Base-by-base conservation (phyloP, 2,888 invertebrate genomes). In the Choristoneura rosaceana region DNA sequence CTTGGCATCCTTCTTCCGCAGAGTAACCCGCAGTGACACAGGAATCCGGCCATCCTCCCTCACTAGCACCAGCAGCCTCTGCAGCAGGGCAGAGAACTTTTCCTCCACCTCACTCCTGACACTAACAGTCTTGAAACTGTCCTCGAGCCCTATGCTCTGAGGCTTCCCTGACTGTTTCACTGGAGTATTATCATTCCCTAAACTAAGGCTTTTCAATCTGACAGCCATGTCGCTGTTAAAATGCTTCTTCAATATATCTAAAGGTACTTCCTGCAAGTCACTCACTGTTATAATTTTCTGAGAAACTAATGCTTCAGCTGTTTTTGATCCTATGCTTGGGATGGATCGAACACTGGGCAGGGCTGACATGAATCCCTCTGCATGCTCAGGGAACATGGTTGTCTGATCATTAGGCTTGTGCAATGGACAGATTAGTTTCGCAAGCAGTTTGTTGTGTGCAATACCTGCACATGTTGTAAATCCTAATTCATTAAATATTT, bases 391-490 rank as follows among this genome's bases (percentile, higher is more conserved):
- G 76, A 96, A 96, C 76, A 98, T 92, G 38, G 96, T 95, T 0
- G 98, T 97, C 88, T 98, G 98, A 82, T 97, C 96, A 87, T 98
- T 96, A 7, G 98, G 98, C 87, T 97, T 97, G 83, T 97, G 95
- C 76, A 95, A 90, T 52, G 95, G 94, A 76, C 97, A 96, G 63
- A 95, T 96, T 76, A 98, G 90, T 90, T 98, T 98, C 3, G 98
- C 96, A 82, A 98, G 87, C 74, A 98, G 88, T 90, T 98, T 98
- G 87, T 98, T 98, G 81, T 97, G 97, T 45, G 97, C 96, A 75
- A 98, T 95, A 64, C 98, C 98, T 47, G 97, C 97, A 92, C 97
- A 97, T 79, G 96, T 96, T 2, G 97, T 97, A 74, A 97, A 95
- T 67, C 96, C 96, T 77, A 98, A 91, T 76, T 97, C 96, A 73